These are phyloP conservation scores for Tylochromis polylepis DNA, from an alignment of 2,113 vertebrate species.

Conservation along the genomic window DNA sequence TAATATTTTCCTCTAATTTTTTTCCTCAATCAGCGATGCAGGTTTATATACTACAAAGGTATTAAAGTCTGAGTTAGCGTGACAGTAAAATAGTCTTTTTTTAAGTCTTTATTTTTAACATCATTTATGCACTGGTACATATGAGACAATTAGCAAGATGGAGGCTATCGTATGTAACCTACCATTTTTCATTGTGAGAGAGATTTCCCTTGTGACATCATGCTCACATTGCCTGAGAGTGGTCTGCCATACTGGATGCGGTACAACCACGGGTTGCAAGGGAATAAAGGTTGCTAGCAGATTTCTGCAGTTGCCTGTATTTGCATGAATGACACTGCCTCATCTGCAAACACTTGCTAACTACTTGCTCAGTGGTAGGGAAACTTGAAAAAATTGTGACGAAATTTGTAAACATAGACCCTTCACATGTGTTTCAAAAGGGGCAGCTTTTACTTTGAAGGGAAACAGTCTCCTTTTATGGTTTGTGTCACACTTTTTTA, in stretches of 20 bases:
- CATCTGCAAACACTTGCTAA: neutral
- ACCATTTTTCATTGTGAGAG: neutral
- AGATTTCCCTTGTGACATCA: neutral
- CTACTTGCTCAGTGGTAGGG: neutral
- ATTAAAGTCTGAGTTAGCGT: neutral
- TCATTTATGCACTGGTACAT: neutral
- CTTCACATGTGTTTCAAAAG: neutral
- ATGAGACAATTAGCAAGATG: neutral
- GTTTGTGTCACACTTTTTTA: too few species aligned
- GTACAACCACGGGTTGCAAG: neutral
- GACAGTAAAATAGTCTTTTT: neutral
- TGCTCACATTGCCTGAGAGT: neutral
- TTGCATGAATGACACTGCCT: neutral
- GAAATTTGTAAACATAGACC: neutral
- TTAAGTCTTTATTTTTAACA: neutral
- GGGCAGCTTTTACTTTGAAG: too few species aligned
- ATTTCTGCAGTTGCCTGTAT: neutral
- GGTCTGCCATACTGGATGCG: too few species aligned
- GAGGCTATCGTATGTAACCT: neutral
- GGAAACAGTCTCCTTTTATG: too few species aligned
- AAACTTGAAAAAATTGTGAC: neutral
- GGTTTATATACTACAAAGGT: neutral
- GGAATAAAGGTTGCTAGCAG: neutral
- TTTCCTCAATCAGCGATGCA: neutral
- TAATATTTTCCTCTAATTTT: neutral